A percentile compares a stretch with the other conserved stretches of the same genome.
These are phyloP conservation scores for Astreopora myriophthalma DNA, from an alignment of 64 coral and sea anemone species.

Conservation along the genomic window DNA sequence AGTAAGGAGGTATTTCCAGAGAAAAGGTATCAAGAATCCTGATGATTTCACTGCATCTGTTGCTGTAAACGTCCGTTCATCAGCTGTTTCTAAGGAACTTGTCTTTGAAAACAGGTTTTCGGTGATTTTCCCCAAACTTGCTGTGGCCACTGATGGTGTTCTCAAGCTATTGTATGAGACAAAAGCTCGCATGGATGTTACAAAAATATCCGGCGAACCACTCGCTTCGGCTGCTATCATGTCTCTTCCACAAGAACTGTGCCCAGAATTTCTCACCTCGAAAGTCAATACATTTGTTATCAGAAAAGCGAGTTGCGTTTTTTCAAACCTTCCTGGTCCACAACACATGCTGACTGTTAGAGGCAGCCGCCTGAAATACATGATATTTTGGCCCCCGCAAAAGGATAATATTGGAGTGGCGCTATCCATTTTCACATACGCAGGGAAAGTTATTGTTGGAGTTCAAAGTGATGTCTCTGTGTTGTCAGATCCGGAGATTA, in stretches of 20 bases:
- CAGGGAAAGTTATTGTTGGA: conserved; percentile 76
- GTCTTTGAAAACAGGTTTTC: conserved; percentile 87
- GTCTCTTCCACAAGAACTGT: conserved; percentile 60
- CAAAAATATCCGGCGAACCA: conserved; percentile 84
- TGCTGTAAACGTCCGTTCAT: conserved; percentile 82
- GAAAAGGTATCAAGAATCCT: conserved; percentile 68
- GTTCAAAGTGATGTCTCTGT: conserved; percentile 67
- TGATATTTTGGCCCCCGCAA: conserved; percentile 93
- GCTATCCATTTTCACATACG: conserved; percentile 80
- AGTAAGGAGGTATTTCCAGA: conserved; percentile 78
- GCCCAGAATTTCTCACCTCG: conserved; percentile 60
- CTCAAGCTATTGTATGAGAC: conserved; percentile 70
- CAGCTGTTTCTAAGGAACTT: conserved; percentile 7
- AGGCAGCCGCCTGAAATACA: conserved; percentile 38
- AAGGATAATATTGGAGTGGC: conserved; percentile 74
- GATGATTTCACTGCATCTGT: conserved; percentile 71
- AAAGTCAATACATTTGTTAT: conserved; percentile 26
- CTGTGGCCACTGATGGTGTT: conserved; percentile 45
- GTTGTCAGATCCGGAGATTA: conserved; percentile 70
- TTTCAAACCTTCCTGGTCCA: conserved; percentile 97
- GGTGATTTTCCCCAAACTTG: conserved; percentile 67
- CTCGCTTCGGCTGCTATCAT: conserved; percentile 52
- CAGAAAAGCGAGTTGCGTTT: conserved; percentile 72
- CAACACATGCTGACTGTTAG: conserved; percentile 38
- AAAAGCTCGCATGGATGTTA: conserved; percentile 73